Evolutionary conservation across 2,888 invertebrate species (phyloP), one percentile per base, ranked within the genome.

Genomic region (Epistrophella euchroma): DNA sequence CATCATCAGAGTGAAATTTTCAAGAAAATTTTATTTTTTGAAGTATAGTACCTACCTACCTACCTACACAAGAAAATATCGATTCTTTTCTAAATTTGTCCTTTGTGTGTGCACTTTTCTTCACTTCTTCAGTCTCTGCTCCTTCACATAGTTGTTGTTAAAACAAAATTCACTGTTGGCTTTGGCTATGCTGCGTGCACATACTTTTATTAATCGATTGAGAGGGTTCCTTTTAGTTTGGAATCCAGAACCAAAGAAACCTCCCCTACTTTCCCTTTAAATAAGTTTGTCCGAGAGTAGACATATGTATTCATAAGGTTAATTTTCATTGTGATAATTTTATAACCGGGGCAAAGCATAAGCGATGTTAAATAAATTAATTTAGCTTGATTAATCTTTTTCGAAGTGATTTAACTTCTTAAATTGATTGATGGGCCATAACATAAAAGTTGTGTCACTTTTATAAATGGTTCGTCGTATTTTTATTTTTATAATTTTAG

Each of bases 21-120:
- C 9, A 62, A 40, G 19, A 43, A 35, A 66, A 66, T 66, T 66
- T 15, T 62, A 40, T 47, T 32, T 62, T 71, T 62, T 25, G 40
- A 40, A 17, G 50, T 47, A 25, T 50, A 50, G 0, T 45, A 45
- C 9, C 3, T 47, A 19, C 10, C 5, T 52, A 25, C 25, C 15
- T 52, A 40, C 15, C n/a, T n/a, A 60, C 47, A 68, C 15, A 52
- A 43, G 28, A 71, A 70, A 72, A 81, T 68, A 75, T 80, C 66
- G 70, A 66, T 80, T 68, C 10, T 52, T 60, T 37, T 66, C 66
- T 66, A 50, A 66, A 19, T 68, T 52, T n/a, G 68, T 55, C 72
- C 52, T 43, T 78, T 66, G 68, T 66, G 22, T 35, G 47, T 56
- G 43, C 60, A 50, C 35, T 62, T 77, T 71, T 70, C 60, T 28